Evolutionary conservation across 2,797 vertebrate genomes (phyloP).

Genomic region (Psittacula derbiana): DNA sequence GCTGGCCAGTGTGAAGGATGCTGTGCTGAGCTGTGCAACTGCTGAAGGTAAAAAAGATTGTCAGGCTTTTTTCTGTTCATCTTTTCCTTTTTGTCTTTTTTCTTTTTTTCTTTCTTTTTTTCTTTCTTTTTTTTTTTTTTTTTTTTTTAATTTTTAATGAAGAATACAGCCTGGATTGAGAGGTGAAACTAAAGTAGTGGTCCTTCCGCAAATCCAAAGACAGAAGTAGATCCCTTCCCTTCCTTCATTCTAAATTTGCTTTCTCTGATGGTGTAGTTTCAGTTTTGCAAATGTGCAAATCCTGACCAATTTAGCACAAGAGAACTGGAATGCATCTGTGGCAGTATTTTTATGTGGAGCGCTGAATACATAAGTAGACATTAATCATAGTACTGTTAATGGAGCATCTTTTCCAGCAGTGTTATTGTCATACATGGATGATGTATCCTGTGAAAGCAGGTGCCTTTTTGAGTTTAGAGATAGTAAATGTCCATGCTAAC

Average conservation of each 20-base stretch:
- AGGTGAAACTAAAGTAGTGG: background rate
- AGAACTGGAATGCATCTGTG: background rate
- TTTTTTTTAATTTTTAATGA: background rate
- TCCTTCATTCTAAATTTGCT: background rate
- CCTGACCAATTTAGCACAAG: background rate
- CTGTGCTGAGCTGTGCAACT: conserved; percentile 85
- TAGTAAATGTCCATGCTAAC: background rate
- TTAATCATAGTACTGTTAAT: background rate
- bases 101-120: background rate
- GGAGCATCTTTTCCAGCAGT: background rate
- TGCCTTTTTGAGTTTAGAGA: background rate
- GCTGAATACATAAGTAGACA: background rate
- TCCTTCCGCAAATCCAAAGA: background rate
- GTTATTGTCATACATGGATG: background rate
- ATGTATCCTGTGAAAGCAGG: background rate
- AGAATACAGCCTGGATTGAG: background rate
- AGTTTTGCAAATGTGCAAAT: background rate
- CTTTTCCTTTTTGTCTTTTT: background rate
- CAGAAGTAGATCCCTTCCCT: background rate
- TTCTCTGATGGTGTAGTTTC: background rate
- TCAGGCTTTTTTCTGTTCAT: background rate
- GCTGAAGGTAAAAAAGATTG: conserved; percentile 80
- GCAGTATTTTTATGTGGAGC: background rate
- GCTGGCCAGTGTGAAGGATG: conserved; percentile 81
- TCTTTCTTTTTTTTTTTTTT: background rate